These are phyloP conservation scores for Ciona savignyi DNA, from an alignment of 23 tunicate genomes.

Conservation along the genomic window DNA sequence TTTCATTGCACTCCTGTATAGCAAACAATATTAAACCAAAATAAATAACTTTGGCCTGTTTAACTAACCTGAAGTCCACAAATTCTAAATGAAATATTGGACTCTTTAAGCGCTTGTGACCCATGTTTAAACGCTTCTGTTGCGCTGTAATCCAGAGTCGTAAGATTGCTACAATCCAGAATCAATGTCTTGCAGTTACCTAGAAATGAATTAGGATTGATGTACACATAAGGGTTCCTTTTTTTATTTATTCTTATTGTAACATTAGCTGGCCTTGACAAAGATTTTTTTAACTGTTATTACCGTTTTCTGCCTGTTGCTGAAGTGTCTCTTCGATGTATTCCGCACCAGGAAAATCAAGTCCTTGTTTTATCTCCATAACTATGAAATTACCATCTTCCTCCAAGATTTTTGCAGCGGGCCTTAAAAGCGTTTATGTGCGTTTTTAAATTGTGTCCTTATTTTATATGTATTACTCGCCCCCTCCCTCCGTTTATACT, in stretches of 20 bases:
- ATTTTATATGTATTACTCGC: too few relatives aligned
- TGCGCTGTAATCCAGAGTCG: conserved; percentile 51
- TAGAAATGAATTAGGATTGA: conserved; percentile 21
- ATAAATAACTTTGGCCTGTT: background rate
- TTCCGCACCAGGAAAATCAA: conserved; percentile 76
- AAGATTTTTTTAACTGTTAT: conserved; percentile 12
- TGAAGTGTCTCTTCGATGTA: conserved; percentile 51
- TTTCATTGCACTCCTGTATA: conserved; percentile 19
- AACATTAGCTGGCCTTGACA: too few relatives aligned
- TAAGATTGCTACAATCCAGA: conserved; percentile 42
- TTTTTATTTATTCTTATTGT: too few relatives aligned
- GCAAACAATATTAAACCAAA: background rate
- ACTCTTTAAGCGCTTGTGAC: conserved; percentile 29
- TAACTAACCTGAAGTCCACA: conserved; percentile 48
- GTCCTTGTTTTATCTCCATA: conserved; percentile 30
- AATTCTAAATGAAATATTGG: conserved; percentile 22
- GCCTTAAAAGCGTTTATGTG: too few relatives aligned
- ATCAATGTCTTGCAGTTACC: conserved; percentile 33
- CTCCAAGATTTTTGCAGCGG: conserved; percentile 21
- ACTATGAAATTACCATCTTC: conserved; percentile 7
- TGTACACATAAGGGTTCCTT: too few relatives aligned
- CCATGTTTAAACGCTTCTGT: conserved; percentile 61
- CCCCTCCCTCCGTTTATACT: background rate
- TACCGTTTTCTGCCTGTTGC: conserved; percentile 44
- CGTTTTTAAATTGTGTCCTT: too few relatives aligned